These are phyloP conservation scores for Tokudaia muenninki DNA, from an alignment of 2,797 vertebrate genomes.

Conservation along the genomic window DNA sequence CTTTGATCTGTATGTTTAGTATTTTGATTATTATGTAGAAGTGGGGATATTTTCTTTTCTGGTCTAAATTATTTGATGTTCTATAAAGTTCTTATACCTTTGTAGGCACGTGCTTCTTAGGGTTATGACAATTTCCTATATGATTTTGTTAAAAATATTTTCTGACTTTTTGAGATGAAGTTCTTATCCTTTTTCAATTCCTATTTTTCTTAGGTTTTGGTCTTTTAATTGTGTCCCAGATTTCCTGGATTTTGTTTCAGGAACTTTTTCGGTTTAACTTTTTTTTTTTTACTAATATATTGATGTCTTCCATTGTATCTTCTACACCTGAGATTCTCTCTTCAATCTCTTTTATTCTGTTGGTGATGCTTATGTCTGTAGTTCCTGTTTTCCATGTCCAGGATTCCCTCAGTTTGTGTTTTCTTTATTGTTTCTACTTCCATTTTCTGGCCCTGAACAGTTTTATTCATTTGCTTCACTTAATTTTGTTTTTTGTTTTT, in stretches of 20 bases:
- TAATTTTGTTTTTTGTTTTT: not conserved
- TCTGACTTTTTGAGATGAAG: not conserved
- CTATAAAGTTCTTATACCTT: not conserved
- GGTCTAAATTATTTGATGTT: not conserved
- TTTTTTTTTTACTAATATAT: not conserved
- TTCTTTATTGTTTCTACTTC: not conserved
- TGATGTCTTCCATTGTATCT: not conserved
- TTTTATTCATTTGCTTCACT: not conserved
- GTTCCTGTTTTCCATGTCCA: not conserved
- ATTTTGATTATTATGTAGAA: not conserved
- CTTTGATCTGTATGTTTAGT: not conserved
- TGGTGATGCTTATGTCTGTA: not conserved
- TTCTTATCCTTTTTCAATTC: not conserved
- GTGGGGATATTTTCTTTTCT: not conserved
- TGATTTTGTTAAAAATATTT: not conserved
- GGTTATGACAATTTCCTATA: not conserved
- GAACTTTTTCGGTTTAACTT: not conserved
- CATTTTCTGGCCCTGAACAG: not conserved
- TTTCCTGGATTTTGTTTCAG: not conserved
- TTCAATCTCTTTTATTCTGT: not conserved
- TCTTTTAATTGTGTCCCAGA: not conserved
- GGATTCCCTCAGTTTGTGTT: not conserved
- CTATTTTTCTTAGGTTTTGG: not conserved
- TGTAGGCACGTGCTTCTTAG: not conserved
- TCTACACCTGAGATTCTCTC: not conserved